Percentiles rank a stretch among this genome's conserved stretches.
These are phyloP conservation scores for Andrena hattorfiana DNA, from an alignment of 2,888 invertebrate species.

Conservation along the genomic window DNA sequence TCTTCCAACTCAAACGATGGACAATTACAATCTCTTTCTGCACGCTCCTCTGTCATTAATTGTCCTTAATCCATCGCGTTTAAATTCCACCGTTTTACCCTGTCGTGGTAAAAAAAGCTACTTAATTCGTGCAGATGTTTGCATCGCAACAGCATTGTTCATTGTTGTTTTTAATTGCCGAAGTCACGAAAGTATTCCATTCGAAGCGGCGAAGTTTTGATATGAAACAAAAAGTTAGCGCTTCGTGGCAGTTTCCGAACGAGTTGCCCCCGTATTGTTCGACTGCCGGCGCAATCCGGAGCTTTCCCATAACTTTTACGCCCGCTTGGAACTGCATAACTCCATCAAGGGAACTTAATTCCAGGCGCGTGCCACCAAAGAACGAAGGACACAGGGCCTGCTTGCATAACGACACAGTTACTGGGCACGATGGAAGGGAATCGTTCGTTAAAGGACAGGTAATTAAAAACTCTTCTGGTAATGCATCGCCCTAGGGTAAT, in stretches of 20 bases:
- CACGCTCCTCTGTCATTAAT: no score
- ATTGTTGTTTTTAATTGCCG: slow-evolving; percentile 16
- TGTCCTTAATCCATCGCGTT: no score
- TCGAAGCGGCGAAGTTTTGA: background rate
- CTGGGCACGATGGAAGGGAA: slow-evolving; percentile 10
- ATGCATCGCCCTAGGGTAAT: slow-evolving; percentile 57
- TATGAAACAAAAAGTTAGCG: slow-evolving; percentile 16
- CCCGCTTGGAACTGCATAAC: slow-evolving; percentile 1
- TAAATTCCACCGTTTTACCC: no score
- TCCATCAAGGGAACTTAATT: slow-evolving; percentile 30
- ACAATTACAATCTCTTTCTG: no score
- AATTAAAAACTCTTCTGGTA: slow-evolving; percentile 65
- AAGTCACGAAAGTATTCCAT: slow-evolving; percentile 22
- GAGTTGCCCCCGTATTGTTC: slow-evolving; percentile 10
- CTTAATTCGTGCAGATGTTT: background rate
- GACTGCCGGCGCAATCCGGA: slow-evolving; percentile 4
- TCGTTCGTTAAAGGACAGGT: slow-evolving; percentile 43
- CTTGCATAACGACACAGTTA: slow-evolving; percentile 11
- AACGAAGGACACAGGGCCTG: background rate
- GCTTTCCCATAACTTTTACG: slow-evolving; percentile 22
- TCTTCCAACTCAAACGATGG: no score
- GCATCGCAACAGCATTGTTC: background rate
- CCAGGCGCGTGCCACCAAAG: slow-evolving; percentile 26
- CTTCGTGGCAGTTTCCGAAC: slow-evolving; percentile 2
- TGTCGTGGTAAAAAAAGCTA: background rate